Evolutionary conservation across 2,113 vertebrate genomes (phyloP).

Genomic region (Furnarius figulus): DNA sequence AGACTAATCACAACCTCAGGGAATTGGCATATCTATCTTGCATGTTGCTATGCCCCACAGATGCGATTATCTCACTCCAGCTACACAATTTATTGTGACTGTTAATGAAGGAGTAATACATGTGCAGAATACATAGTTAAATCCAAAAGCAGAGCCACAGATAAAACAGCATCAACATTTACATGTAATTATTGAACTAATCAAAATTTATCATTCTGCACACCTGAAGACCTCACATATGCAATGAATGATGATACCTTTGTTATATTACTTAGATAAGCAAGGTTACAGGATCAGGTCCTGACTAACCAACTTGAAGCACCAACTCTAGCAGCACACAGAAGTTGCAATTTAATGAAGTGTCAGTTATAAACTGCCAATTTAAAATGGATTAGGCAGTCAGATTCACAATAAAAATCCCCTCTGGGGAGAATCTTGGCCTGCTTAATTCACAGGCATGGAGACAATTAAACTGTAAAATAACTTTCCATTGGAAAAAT

Average conservation of each 20-base stretch:
- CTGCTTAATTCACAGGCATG: constrained; percentile 2
- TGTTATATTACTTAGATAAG: neutral
- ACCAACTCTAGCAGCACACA: neutral
- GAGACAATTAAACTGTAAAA: neutral
- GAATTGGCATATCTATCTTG: constrained; percentile 9
- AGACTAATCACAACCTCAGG: constrained; percentile 30
- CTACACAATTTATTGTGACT: constrained; percentile 27
- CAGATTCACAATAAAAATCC: constrained; percentile 19
- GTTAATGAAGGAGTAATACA: constrained; percentile 41
- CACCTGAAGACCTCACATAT: neutral
- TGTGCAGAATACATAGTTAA: neutral
- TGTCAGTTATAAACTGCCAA: neutral
- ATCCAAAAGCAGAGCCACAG: constrained; percentile 15
- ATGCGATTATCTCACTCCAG: constrained; percentile 46
- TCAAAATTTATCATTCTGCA: neutral
- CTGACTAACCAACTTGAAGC: neutral
- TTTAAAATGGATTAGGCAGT: constrained; percentile 8
- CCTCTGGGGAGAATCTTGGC: neutral
- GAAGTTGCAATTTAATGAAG: neutral
- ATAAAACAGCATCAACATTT: neutral
- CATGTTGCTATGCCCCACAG: constrained; percentile 30
- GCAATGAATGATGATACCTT: neutral
- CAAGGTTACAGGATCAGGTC: neutral
- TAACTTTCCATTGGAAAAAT: neutral
- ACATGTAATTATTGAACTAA: neutral